Evolutionary conservation across 2,888 invertebrate species (phyloP).

Genomic region (Phasia obesa): DNA sequence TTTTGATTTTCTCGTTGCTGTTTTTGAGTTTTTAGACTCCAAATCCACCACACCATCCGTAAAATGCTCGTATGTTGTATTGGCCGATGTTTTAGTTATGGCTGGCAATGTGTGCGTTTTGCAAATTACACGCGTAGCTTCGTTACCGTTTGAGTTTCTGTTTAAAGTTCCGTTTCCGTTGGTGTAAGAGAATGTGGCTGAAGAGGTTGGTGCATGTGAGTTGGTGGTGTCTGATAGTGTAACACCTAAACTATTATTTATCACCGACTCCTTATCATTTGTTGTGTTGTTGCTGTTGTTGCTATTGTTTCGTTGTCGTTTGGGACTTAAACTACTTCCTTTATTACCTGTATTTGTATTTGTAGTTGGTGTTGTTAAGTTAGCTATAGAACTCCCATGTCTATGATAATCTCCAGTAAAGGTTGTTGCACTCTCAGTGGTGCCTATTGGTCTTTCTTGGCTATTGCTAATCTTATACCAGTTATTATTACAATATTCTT

Average conservation of each 20-base stretch:
- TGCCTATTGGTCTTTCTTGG: constrained; percentile 62
- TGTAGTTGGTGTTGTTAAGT: constrained; percentile 18
- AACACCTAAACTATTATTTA: constrained; percentile 60
- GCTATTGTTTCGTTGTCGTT: constrained; percentile 30
- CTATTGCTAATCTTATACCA: constrained; percentile 45
- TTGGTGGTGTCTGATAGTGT: constrained; percentile 56
- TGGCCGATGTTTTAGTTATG: constrained; percentile 34
- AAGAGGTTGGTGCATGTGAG: constrained; percentile 45
- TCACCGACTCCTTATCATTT: constrained; percentile 65
- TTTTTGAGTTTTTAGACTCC: constrained; percentile 36
- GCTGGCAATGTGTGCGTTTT: constrained; percentile 64
- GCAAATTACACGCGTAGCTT: constrained; percentile 51
- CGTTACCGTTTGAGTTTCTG: constrained; percentile 49
- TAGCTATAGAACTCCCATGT: constrained; percentile 6
- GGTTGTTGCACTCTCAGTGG: constrained; percentile 66
- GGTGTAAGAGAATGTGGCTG: constrained; percentile 44
- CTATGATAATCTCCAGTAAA: constrained; percentile 50
- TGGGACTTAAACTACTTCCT: constrained; percentile 59
- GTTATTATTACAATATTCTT: constrained; percentile 57
- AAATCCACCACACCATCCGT: constrained; percentile 58
- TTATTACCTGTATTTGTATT: constrained; percentile 28
- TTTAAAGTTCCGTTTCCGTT: constrained; percentile 63
- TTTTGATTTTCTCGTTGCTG: background rate
- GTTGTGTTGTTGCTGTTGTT: constrained; percentile 8
- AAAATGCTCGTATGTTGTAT: constrained; percentile 51